These are phyloP conservation scores for Brachionus sp. DNA, from an alignment of 1,140 invertebrate genomes.

Conservation along the genomic window DNA sequence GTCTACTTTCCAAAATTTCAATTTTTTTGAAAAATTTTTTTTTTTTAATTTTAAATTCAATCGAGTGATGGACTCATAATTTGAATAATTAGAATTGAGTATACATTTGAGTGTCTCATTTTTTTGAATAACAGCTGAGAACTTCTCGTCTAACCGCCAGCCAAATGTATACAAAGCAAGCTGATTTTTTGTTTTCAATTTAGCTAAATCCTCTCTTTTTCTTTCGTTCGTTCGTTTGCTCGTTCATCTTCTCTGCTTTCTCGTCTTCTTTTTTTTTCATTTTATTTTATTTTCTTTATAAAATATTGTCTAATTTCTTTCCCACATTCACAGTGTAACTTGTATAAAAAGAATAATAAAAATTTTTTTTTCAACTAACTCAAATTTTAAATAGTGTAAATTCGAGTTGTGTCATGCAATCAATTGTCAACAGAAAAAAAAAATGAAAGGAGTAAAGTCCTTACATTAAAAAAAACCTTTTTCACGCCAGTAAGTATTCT, in stretches of 20 bases:
- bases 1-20: conserved; percentile 8
- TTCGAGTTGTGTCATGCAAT: background rate
- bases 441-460: conserved; percentile 6
- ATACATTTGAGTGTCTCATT: conserved; percentile 2
- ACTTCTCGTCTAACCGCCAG: background rate
- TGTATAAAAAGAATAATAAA: conserved; percentile 32
- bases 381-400: background rate
- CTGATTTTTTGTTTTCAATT: background rate
- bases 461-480: background rate
- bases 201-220: background rate
- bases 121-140: background rate
- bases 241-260: background rate
- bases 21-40: background rate
- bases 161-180: background rate
- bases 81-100: background rate
- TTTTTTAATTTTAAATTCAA: background rate
- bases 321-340: conserved; percentile 5
- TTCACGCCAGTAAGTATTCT: background rate
- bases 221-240: background rate
- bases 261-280: background rate
- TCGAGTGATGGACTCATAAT: background rate
- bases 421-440: background rate
- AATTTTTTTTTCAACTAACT: conserved; percentile 3
- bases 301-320: background rate
- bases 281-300: background rate